Percentiles rank a stretch among this genome's conserved stretches.
phyloP scores from a whole-genome alignment of 2,888 invertebrate genomes.

The Amblyteles armatorius region DNA sequence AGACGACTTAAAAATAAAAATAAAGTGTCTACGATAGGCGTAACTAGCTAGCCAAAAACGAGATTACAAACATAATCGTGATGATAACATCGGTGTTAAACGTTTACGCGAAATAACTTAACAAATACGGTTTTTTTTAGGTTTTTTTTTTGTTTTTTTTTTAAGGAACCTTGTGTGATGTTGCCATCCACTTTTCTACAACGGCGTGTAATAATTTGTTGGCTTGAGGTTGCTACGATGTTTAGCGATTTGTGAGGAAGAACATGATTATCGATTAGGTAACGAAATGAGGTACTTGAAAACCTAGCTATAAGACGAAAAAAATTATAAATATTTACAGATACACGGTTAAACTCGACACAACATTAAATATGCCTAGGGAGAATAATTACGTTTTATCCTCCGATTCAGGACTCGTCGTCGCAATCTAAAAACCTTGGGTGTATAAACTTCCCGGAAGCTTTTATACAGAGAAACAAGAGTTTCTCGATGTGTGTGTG shows the following conservation, averaged over 20 bases:
- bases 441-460: slow-evolving; percentile 19
- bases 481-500: slow-evolving; percentile 5
- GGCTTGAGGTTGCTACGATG: slow-evolving; percentile 40
- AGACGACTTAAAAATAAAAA: neutral
- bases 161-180: neutral
- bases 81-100: neutral
- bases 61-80: slow-evolving; percentile 1
- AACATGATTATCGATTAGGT: slow-evolving; percentile 69
- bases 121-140: neutral
- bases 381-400: neutral
- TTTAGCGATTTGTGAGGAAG: slow-evolving; percentile 64
- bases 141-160: neutral
- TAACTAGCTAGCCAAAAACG: neutral
- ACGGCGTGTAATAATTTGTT: slow-evolving; percentile 8
- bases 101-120: neutral
- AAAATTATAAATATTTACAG: slow-evolving; percentile 8
- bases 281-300: slow-evolving; percentile 60
- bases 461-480: slow-evolving; percentile 23
- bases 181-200: neutral
- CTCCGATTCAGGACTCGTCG: neutral
- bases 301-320: slow-evolving; percentile 20
- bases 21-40: slow-evolving; percentile 9
- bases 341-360: slow-evolving; percentile 3
- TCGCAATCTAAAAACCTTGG: neutral
- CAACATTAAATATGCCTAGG: neutral